Base-by-base conservation (phyloP, 2,797 vertebrate species). In the Decapterus maruadsi region DNA sequence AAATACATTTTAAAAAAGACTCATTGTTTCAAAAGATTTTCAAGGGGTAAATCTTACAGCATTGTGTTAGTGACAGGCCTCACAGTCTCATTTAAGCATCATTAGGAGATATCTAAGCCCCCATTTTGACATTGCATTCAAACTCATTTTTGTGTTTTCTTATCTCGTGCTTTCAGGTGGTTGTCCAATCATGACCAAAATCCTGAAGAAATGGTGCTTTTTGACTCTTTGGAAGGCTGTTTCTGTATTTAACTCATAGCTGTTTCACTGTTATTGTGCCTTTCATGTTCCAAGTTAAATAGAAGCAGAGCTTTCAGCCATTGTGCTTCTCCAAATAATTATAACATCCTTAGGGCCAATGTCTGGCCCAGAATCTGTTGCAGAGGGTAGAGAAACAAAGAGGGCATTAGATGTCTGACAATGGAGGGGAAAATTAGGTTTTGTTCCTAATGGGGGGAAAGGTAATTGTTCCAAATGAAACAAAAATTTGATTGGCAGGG, bases 321-420 rank as follows among this genome's bases (percentile, higher is more conserved):
- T 81, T 85, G 83, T 87, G 68, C 54, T 61, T 66, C 62, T 17
- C 54, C 61, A 76, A 86, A 86, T 83, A 79, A 68, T 89, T 38
- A 78, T 75, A 61, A 46, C 65, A 61, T 75, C 75, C 78, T 80
- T 34, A 3, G 66, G 62, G 75, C 70, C 59, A 26, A 46, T 65
- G 60, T 76, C 74, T 87, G 71, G 68, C 71, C 79, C 69, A 87
- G 74, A 88, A 88, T 84, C 85, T 51, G 63, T 70, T 66, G 79
- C 59, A 2, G 13, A 60, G 42, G 64, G 43, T 64, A 29, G 65
- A 78, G 68, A 87, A 78, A 90, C 73, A 88, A 87, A 84, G 75
- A 54, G 55, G 16, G 29, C 67, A 86, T 89, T 80, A 77, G 72
- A 82, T 38, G 72, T 75, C 65, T 79, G 80, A 86, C 81, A 86